phyloP scores from a whole-genome alignment of 1,140 invertebrate genomes.

The Adoxophyes honmai region DNA sequence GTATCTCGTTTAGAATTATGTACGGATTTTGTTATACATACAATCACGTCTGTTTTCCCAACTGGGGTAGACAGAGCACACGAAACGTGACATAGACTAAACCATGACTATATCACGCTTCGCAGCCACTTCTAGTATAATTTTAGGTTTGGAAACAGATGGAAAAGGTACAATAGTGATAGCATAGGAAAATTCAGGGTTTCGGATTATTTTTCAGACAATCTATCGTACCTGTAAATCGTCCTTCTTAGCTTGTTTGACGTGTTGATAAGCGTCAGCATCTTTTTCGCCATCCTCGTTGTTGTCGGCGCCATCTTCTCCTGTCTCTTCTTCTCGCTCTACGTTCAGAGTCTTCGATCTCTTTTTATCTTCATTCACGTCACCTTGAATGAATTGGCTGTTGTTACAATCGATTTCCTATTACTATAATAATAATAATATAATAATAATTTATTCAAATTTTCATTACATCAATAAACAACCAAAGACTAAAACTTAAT shows the following conservation, averaged over 20 bases:
- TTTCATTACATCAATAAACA: too few relatives aligned
- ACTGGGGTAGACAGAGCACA: too few relatives aligned
- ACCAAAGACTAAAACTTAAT: too few relatives aligned
- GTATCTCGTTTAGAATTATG: too few relatives aligned
- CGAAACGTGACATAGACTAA: too few relatives aligned
- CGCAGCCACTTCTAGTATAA: too few relatives aligned
- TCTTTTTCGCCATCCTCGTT: slow-evolving; percentile 70
- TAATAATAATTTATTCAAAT: too few relatives aligned
- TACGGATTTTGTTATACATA: too few relatives aligned
- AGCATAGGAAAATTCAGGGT: too few relatives aligned
- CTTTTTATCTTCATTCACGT: slow-evolving; percentile 79
- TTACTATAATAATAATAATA: background rate
- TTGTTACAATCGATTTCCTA: background rate
- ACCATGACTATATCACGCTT: too few relatives aligned
- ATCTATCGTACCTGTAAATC: slow-evolving; percentile 72
- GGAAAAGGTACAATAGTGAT: slow-evolving; percentile 6
- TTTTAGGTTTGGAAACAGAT: too few relatives aligned
- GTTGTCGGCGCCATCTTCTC: slow-evolving; percentile 71
- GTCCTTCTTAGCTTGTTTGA: slow-evolving; percentile 86
- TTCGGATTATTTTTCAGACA: background rate
- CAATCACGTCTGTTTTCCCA: too few relatives aligned
- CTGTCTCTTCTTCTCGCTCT: slow-evolving; percentile 72
- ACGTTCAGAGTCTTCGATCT: slow-evolving; percentile 80
- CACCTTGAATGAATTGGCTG: slow-evolving; percentile 62
- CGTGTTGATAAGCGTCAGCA: slow-evolving; percentile 90